A percentile compares a stretch with the other conserved stretches of the same genome.
phyloP scores from a whole-genome alignment of 1,140 invertebrate species.

The Ostrea denselamellosa region DNA sequence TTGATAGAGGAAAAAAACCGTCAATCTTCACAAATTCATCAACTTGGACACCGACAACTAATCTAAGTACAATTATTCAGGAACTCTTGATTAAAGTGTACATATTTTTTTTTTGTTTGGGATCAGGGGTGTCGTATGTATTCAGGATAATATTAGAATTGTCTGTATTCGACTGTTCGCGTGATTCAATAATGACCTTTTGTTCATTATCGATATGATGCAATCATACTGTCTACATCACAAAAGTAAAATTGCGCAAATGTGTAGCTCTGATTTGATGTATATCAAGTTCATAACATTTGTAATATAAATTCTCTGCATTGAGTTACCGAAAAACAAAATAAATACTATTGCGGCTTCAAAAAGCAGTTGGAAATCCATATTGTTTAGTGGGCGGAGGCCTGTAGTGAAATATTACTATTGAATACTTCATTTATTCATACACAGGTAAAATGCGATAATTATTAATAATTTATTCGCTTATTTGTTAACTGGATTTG shows the following conservation, averaged over 20 bases:
- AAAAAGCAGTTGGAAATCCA: no score
- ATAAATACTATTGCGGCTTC: no score
- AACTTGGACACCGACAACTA: slow-evolving; percentile 25
- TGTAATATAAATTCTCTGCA: no score
- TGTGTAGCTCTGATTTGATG: no score
- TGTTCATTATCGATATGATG: background rate
- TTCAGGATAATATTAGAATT: background rate
- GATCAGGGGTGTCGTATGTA: background rate
- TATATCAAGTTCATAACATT: no score
- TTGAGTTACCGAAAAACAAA: no score
- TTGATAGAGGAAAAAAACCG: slow-evolving; percentile 25
- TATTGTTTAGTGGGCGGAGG: no score
- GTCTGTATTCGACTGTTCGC: background rate
- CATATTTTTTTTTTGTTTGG: background rate
- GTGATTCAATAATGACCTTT: background rate
- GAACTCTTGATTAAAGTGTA: slow-evolving; percentile 30
- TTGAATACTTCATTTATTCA: no score
- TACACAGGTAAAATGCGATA: no score
- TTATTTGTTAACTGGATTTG: no score
- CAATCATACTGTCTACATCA: background rate
- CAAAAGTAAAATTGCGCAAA: background rate
- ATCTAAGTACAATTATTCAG: slow-evolving; percentile 20
- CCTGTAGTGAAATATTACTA: no score
- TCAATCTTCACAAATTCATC: background rate
- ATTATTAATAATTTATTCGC: no score